Conservation (phyloP, 2,888 invertebrate genomes). For the Chrysina gloriosa region DNA sequence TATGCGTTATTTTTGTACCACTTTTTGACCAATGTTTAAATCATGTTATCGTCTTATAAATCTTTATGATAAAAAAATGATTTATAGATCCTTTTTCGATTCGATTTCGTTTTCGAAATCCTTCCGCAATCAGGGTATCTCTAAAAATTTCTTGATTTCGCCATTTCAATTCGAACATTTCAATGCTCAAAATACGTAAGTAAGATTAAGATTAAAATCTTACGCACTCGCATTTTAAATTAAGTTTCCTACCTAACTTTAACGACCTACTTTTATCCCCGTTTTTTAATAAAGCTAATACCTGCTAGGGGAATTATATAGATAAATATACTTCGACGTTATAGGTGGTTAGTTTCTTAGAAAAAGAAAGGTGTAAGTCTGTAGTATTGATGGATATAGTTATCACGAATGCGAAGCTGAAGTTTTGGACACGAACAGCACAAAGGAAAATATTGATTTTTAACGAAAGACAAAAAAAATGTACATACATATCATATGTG, state of each 20-base stretch:
- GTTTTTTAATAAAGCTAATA: too few species aligned
- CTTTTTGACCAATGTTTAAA: constrained; percentile 33
- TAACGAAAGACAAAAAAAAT: constrained; percentile 21
- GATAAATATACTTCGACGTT: too few species aligned
- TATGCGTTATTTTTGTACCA: constrained; percentile 24
- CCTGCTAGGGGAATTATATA: too few species aligned
- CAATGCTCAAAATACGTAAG: constrained; percentile 10
- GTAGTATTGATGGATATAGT: too few species aligned
- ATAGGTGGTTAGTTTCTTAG: neutral
- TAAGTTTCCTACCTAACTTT: too few species aligned
- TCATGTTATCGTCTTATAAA: too few species aligned
- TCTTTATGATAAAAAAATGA: too few species aligned
- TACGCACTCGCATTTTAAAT: too few species aligned
- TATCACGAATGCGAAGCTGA: constrained; percentile 12
- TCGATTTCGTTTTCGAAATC: too few species aligned
- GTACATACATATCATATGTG: constrained; percentile 63
- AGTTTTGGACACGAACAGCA: constrained; percentile 4
- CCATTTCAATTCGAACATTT: neutral
- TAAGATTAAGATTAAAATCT: neutral
- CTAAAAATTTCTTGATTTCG: neutral
- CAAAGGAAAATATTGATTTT: neutral
- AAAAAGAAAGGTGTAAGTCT: neutral
- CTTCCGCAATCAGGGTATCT: neutral
- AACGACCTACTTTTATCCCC: too few species aligned
- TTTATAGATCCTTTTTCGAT: too few species aligned